Evolutionary conservation across 2,888 invertebrate genomes (phyloP), one percentile per base, ranked within the genome.

Genomic region (Merodon equestris): DNA sequence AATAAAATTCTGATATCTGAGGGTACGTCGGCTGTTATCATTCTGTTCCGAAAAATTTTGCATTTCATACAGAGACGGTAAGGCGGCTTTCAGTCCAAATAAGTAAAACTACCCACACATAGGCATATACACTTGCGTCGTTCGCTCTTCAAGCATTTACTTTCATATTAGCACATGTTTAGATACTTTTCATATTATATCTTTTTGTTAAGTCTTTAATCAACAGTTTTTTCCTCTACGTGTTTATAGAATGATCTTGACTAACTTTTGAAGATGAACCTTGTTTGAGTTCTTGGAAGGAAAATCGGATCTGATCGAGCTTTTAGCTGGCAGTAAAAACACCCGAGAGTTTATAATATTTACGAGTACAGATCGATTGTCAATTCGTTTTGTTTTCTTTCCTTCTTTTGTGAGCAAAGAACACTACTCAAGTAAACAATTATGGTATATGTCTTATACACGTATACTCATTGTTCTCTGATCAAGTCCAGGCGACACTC

Each of bases 1-100:
- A 56, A 64, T 51, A 54, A n/a, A 27, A 48, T 56, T 73, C 38
- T 75, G 82, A 81, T 79, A 76, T 79, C 82, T 75, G 75, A 67
- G 45, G 34, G 73, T 72, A 72, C 81, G 72, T 60, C 82, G 75
- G 51, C 45, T 75, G 53, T 61, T 75, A 58, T 73, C 79, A 71
- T 82, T 82, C 47, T 66, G 72, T 61, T 72, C 82, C 45, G 79
- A 70, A 60, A 79, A 82, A 47, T 82, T 82, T 81, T 82, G 82
- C 82, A 82, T 82, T 73, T 67, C 73, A 64, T 73, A 76, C 44
- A 40, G 36, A 58, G 51, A 45, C 45, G 12, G 36, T 15, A 14
- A 17, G 27, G 12, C 54, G 54, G 36, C 15, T 27, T 14, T 18
- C 45, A 54, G 19, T 34, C 45, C 45, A 45, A 56, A 27, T 19